phyloP scores from a whole-genome alignment of 2,888 invertebrate genomes.

The Drosophila percnosoma region DNA sequence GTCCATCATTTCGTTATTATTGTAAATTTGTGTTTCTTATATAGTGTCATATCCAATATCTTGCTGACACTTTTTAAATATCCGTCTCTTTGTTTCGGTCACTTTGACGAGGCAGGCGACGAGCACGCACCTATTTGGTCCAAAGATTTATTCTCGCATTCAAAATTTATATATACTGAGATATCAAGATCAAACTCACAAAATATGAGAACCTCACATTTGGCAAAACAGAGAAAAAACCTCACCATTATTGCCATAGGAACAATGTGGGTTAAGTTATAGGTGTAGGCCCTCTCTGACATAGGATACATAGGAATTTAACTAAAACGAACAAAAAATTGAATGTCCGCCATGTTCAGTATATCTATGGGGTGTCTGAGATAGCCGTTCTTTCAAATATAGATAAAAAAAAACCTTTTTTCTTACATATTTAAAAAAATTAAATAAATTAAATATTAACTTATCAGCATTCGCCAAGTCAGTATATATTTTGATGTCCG shows the following conservation, averaged over 20 bases:
- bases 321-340: not conserved
- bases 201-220: not conserved
- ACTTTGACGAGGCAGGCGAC: not conserved
- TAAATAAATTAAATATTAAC: too few relatives aligned
- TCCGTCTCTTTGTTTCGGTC: not conserved
- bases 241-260: not conserved
- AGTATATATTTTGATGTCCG: not conserved
- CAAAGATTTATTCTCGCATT: not conserved
- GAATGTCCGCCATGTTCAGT: too few relatives aligned
- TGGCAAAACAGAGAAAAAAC: too few relatives aligned
- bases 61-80: not conserved
- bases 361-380: not conserved
- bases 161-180: fast-evolving
- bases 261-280: not conserved
- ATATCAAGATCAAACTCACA: not conserved
- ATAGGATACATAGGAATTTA: not conserved
- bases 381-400: not conserved
- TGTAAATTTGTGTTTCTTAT: not conserved
- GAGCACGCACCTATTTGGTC: not conserved
- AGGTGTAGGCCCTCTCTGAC: not conserved
- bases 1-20: not conserved
- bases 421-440: not conserved
- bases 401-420: too few relatives aligned
- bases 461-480: not conserved
- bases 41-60: not conserved